phyloP scores from a whole-genome alignment of 2,797 vertebrate genomes.

The Helicolenus hilgendorfi region DNA sequence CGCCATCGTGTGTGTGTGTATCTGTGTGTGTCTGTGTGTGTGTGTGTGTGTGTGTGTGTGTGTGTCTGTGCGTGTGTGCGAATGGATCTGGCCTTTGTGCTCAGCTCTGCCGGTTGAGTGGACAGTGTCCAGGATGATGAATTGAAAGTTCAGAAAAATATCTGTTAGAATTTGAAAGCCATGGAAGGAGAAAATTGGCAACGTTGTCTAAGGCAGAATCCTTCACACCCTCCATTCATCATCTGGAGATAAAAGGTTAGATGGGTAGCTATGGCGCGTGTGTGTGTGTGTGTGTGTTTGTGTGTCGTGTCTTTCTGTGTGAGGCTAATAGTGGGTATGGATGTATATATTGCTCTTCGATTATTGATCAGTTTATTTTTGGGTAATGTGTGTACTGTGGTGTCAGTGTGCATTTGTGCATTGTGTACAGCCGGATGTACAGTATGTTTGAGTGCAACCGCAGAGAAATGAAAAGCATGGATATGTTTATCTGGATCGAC shows the following conservation, averaged over 20 bases:
- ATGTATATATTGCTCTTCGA: conserved; percentile 41
- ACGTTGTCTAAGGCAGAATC: conserved; percentile 81
- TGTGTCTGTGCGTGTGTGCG: conserved; percentile 20
- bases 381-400: conserved; percentile 14
- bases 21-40: conserved; percentile 30
- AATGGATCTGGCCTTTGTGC: conserved; percentile 75
- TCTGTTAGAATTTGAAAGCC: conserved; percentile 83
- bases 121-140: conserved; percentile 82
- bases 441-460: conserved; percentile 3
- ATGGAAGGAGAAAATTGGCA: conserved; percentile 87
- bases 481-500: not conserved
- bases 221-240: conserved; percentile 80
- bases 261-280: conserved; percentile 27
- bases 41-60: conserved; percentile 18
- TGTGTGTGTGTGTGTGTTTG: not conserved
- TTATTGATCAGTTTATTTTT: conserved; percentile 57
- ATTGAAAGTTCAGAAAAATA: conserved; percentile 87
- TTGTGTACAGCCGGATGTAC: conserved; percentile 1
- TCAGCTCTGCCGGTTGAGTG: conserved; percentile 70
- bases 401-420: conserved; percentile 8
- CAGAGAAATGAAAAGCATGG: not conserved
- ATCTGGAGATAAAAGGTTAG: conserved; percentile 85
- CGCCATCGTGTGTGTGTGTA: conserved; percentile 22
- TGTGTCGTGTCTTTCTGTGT: not conserved
- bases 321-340: not conserved